These are phyloP conservation scores for Triplophysa tibetana DNA, from an alignment of 2,113 vertebrate genomes.

Conservation along the genomic window DNA sequence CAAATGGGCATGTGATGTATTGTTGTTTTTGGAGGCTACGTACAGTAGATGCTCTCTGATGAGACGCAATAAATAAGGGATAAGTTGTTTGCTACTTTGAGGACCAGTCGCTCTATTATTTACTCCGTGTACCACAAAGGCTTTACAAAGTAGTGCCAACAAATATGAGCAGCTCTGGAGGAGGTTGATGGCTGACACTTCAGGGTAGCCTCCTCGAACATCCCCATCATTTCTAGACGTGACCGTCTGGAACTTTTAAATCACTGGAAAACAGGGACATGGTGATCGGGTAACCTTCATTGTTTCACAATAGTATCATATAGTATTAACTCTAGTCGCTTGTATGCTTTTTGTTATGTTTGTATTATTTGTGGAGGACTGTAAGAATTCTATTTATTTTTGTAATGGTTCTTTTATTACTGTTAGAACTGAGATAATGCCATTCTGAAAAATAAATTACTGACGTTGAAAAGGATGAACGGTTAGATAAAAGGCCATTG, in stretches of 20 bases:
- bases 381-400: background rate
- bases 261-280: constrained; percentile 8
- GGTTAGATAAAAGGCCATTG: constrained; percentile 8
- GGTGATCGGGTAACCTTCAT: background rate
- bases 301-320: background rate
- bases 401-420: background rate
- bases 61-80: constrained; percentile 69
- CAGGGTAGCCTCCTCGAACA: constrained; percentile 16
- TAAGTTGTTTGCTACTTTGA: constrained; percentile 73
- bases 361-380: constrained; percentile 5
- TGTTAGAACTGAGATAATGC: background rate
- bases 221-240: constrained; percentile 15
- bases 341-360: constrained; percentile 1
- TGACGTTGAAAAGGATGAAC: constrained; percentile 6
- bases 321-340: background rate
- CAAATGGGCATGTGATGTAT: constrained; percentile 63
- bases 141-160: background rate
- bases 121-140: constrained; percentile 59
- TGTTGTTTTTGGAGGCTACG: constrained; percentile 59
- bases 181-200: constrained; percentile 29
- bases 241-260: constrained; percentile 29
- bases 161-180: constrained; percentile 5
- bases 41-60: constrained; percentile 59
- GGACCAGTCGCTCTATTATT: constrained; percentile 74
- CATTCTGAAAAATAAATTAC: constrained; percentile 26